These are phyloP conservation scores for Anseranas semipalmata DNA, from an alignment of 2,113 vertebrate genomes.

Conservation along the genomic window DNA sequence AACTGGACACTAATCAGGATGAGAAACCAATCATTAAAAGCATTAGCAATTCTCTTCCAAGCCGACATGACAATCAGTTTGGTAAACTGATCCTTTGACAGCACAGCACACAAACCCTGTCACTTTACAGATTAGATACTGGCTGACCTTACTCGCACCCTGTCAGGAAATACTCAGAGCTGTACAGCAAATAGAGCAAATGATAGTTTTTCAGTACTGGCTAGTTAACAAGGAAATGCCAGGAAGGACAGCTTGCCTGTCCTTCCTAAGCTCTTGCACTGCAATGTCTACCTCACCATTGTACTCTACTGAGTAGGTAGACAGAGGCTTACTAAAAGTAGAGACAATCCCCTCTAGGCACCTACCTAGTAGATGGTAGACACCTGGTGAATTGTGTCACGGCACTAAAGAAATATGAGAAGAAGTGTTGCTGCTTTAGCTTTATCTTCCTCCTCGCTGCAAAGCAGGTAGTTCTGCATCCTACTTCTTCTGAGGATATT, in stretches of 20 bases:
- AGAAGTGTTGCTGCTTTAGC: background rate
- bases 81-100: slow-evolving; percentile 27
- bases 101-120: background rate
- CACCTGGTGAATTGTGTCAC: background rate
- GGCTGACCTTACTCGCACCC: background rate
- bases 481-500: background rate
- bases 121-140: background rate
- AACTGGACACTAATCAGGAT: slow-evolving; percentile 48
- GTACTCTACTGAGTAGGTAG: background rate
- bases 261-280: background rate
- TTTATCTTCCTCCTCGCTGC: background rate
- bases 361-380: background rate
- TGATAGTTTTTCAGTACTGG: background rate
- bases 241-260: background rate
- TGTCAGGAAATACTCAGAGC: background rate
- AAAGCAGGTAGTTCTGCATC: background rate
- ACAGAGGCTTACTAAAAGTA: background rate
- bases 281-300: background rate
- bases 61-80: background rate
- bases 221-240: background rate
- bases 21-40: slow-evolving; percentile 25
- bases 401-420: background rate
- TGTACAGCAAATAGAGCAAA: background rate
- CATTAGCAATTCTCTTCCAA: slow-evolving; percentile 6
- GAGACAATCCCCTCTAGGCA: background rate